Evolutionary conservation across 2,797 vertebrate species (phyloP).

Genomic region (Selene dorsalis): DNA sequence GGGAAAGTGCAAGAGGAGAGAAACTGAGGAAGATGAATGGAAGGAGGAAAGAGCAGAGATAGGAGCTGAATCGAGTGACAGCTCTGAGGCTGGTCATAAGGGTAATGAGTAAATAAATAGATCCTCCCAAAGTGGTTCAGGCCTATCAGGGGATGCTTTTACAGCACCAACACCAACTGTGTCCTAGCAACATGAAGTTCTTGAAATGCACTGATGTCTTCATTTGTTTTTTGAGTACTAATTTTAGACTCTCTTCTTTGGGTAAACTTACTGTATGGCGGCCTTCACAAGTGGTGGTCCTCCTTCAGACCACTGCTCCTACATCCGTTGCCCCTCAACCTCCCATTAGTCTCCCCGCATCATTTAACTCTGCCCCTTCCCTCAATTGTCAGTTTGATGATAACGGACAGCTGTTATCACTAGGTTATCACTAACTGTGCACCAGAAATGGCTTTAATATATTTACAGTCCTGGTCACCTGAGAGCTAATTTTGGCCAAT

Average conservation of each 20-base stretch:
- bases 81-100: not conserved
- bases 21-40: conserved; percentile 19
- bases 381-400: conserved; percentile 5
- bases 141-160: not conserved
- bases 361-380: conserved; percentile 18
- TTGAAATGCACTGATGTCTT: not conserved
- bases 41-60: not conserved
- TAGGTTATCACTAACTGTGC: conserved; percentile 13
- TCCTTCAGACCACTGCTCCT: not conserved
- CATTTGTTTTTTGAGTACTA: not conserved
- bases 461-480: conserved; percentile 28
- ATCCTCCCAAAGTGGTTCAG: not conserved
- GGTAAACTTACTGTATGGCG: too few species aligned
- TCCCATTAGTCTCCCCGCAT: not conserved
- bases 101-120: not conserved
- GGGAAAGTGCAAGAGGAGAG: conserved; percentile 22
- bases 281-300: too few species aligned
- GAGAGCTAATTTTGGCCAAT: conserved; percentile 48
- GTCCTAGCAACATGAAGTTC: too few species aligned
- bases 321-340: not conserved
- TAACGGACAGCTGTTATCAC: conserved; percentile 32
- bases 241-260: not conserved
- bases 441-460: not conserved
- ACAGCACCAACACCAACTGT: not conserved
- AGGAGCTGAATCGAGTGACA: not conserved